Evolutionary conservation across 1,140 invertebrate genomes (phyloP), one percentile per base, ranked within the genome.

Genomic region (Parapsyche elsis): DNA sequence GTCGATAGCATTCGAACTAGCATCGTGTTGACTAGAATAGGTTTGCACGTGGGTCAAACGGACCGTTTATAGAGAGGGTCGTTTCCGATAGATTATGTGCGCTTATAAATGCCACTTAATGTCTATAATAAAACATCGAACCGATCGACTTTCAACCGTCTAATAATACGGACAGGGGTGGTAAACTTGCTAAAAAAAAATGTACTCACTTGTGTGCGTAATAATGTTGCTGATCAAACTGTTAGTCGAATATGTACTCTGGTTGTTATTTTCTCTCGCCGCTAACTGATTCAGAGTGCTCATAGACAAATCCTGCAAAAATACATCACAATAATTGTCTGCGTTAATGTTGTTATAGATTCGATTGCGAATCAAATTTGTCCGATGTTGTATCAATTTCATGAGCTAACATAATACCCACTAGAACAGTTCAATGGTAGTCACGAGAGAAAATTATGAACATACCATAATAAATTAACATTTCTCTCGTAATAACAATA

Each of bases 71-170:
- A 38, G 30, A 38, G 7, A 38, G 30, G 30, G 30, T 9, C 57
- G 16, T 61, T 61, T 61, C 57, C 57, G 16, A 61, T 61, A 61
- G 57, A 61, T 61, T 61, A 61, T 21, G 57, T 19, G 57, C 57
- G 16, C 21, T 61, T 61, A 61, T 61, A 61, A 61, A 19, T 1
- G 2, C 1, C 57, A 21, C 21, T 61, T 61, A 19, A 61, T 61
- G 57, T 9, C 57, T 2, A 53, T 53, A 53, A 53, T 53, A 53
- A 53, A 53, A 53, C 49, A 53, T 21, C 21, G 14, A 61, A 61
- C n/a, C 16, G 57, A 21, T 61, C 4, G 16, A 53, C 49, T 53
- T 14, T 19, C 12, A 53, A 53, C 12, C 16, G 49, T 2, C 49
- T 14, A 38, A 38, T 19, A 53, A 19, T n/a, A 53, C 2, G 49